Conservation (phyloP, 2,797 vertebrate species). For the Rhinella marina region DNA sequence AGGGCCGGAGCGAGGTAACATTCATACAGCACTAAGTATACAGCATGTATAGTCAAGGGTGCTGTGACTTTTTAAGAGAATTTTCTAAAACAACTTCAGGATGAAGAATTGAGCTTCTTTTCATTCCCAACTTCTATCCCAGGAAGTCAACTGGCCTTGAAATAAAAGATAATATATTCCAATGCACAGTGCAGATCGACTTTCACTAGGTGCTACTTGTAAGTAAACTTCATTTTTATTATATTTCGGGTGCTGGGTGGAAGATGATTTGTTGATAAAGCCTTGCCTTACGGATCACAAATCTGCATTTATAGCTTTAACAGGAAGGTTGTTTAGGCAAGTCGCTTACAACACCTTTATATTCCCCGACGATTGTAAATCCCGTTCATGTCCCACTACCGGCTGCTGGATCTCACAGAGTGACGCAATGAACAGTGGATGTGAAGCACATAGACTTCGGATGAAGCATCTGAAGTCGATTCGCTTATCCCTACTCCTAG, state of each 20-base stretch:
- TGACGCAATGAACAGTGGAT: not conserved
- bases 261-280: conserved; percentile 61
- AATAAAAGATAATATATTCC: conserved; percentile 58
- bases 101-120: not conserved
- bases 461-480: too few relatives aligned
- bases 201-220: conserved; percentile 52
- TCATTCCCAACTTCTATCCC: not conserved
- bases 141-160: conserved; percentile 55
- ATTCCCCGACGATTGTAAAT: conserved; percentile 50
- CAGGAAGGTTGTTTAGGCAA: conserved; percentile 54
- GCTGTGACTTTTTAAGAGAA: not conserved
- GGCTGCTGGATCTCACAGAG: conserved; percentile 23
- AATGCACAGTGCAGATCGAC: conserved; percentile 41
- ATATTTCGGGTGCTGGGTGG: conserved; percentile 23
- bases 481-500: too few relatives aligned
- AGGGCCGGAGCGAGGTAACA: too few relatives aligned
- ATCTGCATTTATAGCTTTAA: conserved; percentile 62
- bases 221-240: conserved; percentile 61
- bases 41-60: not conserved
- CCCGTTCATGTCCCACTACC: not conserved
- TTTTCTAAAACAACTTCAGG: not conserved
- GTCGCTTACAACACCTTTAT: conserved; percentile 51
- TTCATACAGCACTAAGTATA: not conserved
- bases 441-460: conserved; percentile 20
- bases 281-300: conserved; percentile 58